Conservation (phyloP, 2,797 vertebrate genomes). For the Sebastes steindachneri region DNA sequence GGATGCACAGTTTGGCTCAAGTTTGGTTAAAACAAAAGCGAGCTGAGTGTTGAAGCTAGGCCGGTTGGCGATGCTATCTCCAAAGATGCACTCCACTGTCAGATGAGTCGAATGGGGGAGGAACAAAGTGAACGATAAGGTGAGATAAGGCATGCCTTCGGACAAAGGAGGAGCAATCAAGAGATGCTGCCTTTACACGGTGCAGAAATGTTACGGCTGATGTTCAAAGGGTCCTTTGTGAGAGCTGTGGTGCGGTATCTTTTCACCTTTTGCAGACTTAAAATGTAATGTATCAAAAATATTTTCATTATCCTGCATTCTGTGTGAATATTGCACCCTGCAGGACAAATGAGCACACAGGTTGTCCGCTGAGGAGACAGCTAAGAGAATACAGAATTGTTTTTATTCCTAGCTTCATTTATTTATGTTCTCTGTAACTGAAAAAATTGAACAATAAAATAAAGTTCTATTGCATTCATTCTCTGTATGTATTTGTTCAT, state of each 20-base stretch:
- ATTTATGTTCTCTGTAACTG: no score
- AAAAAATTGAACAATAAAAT: no score
- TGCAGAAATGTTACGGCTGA: neutral
- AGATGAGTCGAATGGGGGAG: conserved; percentile 11
- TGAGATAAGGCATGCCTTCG: conserved; percentile 44
- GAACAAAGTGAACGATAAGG: conserved; percentile 26
- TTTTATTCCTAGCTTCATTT: no score
- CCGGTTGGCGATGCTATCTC: conserved; percentile 34
- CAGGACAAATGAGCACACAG: no score
- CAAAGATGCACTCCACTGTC: conserved; percentile 15
- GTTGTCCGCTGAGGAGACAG: no score
- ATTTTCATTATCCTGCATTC: neutral
- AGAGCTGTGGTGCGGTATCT: neutral
- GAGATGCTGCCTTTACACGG: conserved; percentile 4
- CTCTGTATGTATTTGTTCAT: no score
- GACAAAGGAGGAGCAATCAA: conserved; percentile 40
- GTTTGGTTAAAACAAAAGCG: conserved; percentile 22
- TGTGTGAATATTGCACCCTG: no score
- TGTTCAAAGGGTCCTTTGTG: neutral
- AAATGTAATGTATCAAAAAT: neutral
- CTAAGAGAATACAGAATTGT: no score
- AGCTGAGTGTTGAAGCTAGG: neutral
- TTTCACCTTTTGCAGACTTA: neutral
- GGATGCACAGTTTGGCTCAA: neutral
- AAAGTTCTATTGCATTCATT: no score